Evolutionary conservation across 2,888 invertebrate species (phyloP), one percentile per base, ranked within the genome.

Genomic region (Bugulina stolonifera): DNA sequence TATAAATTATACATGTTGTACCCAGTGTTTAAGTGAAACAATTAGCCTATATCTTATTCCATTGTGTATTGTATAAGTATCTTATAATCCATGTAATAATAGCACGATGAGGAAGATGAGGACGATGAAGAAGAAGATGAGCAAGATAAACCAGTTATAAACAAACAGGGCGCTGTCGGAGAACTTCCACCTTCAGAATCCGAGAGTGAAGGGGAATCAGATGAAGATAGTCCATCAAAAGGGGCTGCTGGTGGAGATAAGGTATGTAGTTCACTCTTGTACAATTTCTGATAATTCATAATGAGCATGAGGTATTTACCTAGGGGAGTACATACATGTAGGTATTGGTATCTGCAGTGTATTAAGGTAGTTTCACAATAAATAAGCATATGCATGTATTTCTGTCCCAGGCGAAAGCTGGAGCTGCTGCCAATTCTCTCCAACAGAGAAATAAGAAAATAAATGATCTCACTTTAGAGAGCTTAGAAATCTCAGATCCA

Each of bases 401-500:
- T 23, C 35, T 57, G 57, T 57, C 27, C n/a, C 27, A 57, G 23
- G 3, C n/a, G 27, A 57, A 57, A 14, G 3, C 27, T 10, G 32
- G 25, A 3, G 64, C 27, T 10, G 32, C 64, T 34, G 32, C 64
- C 18, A 64, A 64, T 32, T 27, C 64, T 64, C 34, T 64, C 10
- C 64, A 64, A n/a, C 70, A 70, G 70, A 35, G 29, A 29, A 70
- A 43, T 29, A 70, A 54, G 23, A 70, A 70, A 52, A 35, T 70
- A 25, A 70, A 70, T 5, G 52, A 70, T 32, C 69, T 73, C 35
- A 54, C 54, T 34, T 32, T 54, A 23, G 43, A 73, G 5, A n/a
- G 14, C n/a, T 54, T 72, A 52, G 35, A 52, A 23, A 69, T 54
- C 34, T 73, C 22, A 32, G 71, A 43, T 72, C 34, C 14, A 32